Conservation (phyloP, 1,140 invertebrate species). For the Bombus impatiens region DNA sequence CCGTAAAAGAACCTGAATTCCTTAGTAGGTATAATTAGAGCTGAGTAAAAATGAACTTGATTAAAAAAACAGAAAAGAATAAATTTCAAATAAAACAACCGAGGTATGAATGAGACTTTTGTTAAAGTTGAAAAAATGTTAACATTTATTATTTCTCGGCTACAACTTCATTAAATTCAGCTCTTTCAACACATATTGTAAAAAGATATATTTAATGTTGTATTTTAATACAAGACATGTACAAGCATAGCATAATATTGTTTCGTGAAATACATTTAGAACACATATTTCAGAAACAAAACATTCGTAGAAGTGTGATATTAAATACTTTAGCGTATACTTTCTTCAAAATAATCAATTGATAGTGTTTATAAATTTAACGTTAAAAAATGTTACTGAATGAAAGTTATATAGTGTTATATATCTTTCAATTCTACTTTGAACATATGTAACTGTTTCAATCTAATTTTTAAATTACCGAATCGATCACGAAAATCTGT, state of each 20-base stretch:
- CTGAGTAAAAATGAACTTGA: slow-evolving; percentile 2
- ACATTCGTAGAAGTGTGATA: not conserved
- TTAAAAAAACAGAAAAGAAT: not conserved
- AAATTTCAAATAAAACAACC: not conserved
- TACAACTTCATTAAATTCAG: not conserved
- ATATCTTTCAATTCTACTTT: not conserved
- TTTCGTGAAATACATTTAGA: not conserved
- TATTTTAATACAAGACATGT: slow-evolving; percentile 25
- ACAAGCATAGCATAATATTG: slow-evolving; percentile 5
- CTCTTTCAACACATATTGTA: slow-evolving; percentile 4
- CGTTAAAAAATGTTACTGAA: not conserved
- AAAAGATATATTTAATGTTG: slow-evolving; percentile 8
- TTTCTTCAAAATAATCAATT: not conserved
- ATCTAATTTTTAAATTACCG: not conserved
- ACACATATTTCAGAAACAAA: slow-evolving; percentile 1
- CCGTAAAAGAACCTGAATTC: not conserved
- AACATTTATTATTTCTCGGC: not conserved
- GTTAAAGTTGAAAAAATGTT: too few relatives aligned
- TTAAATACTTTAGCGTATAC: not conserved
- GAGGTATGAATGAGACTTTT: not conserved
- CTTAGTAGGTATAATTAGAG: not conserved
- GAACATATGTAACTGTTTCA: not conserved
- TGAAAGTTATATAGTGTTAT: not conserved
- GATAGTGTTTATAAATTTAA: slow-evolving; percentile 1
- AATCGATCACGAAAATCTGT: not conserved